Base-by-base conservation (phyloP, 2,888 invertebrate species). In the Griposia aprilina region DNA sequence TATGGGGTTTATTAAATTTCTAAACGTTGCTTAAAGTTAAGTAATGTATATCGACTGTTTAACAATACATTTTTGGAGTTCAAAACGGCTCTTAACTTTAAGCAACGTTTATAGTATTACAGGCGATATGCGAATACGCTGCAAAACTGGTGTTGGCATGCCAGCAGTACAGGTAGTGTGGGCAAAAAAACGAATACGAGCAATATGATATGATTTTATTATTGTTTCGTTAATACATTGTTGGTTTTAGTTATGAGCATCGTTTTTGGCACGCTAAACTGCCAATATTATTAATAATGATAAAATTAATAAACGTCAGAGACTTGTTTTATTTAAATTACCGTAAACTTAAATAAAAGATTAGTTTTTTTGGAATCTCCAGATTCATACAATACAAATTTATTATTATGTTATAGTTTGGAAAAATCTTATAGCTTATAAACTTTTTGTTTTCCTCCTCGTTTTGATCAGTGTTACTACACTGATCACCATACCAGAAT, bases 201-300 rank as follows among this genome's bases (percentile, higher is more conserved):
- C 10, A 88, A 86, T 78, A 85, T 87, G 85, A 89, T 88, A 90
- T 90, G 90, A 88, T 82, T 89, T 90, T 89, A 90, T 90, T 90
- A 84, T 82, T 85, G 75, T 84, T 87, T 82, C 65, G 68, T 81
- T 82, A 84, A 76, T 76, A 84, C 76, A 83, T 76, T 67, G 73
- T 74, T 67, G 82, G 69, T 75, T 80, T 81, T 74, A 82, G 73
- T 78, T 68, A 81, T 83, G 81, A 88, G 85, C 86, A 86, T 82
- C 45, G 71, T 63, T 81, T 69, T 88, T 80, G 86, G 87, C 86
- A 87, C 73, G 48, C 26, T n/a, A 63, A 52, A 66, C 63, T 67
- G 78, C 82, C 79, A 75, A 75, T 55, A 30, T 36, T 36, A 48
- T 30, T 30, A 70, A n/a, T 15, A 52, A 73, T 48, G 26, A 36